phyloP scores from a whole-genome alignment of 2,797 vertebrate species.

The Todus mexicanus region DNA sequence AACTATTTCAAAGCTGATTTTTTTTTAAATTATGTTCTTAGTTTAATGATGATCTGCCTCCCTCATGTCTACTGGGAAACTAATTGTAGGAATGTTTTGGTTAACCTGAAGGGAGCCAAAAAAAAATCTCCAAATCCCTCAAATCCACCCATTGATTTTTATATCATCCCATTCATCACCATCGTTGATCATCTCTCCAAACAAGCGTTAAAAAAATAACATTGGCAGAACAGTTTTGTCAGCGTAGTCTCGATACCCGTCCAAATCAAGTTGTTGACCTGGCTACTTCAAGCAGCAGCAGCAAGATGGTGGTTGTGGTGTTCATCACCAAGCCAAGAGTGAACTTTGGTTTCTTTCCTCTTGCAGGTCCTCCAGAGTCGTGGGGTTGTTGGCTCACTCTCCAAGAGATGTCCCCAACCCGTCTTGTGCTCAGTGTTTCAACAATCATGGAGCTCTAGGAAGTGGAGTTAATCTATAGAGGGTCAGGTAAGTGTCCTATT shows the following conservation, averaged over 20 bases:
- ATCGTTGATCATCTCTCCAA: neutral
- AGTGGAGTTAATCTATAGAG: conserved; percentile 52
- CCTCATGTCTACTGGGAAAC: neutral
- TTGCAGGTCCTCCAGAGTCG: conserved; percentile 47
- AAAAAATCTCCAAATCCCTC: no score
- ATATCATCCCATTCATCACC: neutral
- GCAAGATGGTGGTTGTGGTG: neutral
- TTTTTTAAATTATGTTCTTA: neutral
- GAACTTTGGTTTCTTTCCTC: conserved; percentile 39
- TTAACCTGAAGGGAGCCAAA: neutral
- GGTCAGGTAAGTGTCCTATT: conserved; percentile 59
- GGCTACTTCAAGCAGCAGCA: neutral
- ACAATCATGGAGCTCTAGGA: conserved; percentile 24
- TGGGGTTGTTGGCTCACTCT: conserved; percentile 36
- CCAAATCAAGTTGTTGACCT: neutral
- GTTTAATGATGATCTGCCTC: neutral
- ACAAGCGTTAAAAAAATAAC: neutral
- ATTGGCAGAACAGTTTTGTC: neutral
- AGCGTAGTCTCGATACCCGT: neutral
- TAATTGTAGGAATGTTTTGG: neutral
- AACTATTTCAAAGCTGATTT: neutral
- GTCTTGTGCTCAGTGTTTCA: conserved; percentile 28
- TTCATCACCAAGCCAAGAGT: neutral
- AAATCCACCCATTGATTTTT: neutral
- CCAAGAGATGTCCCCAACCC: conserved; percentile 49